Evolutionary conservation across 2,888 invertebrate genomes (phyloP).

Genomic region (Eupithecia subfuscata): DNA sequence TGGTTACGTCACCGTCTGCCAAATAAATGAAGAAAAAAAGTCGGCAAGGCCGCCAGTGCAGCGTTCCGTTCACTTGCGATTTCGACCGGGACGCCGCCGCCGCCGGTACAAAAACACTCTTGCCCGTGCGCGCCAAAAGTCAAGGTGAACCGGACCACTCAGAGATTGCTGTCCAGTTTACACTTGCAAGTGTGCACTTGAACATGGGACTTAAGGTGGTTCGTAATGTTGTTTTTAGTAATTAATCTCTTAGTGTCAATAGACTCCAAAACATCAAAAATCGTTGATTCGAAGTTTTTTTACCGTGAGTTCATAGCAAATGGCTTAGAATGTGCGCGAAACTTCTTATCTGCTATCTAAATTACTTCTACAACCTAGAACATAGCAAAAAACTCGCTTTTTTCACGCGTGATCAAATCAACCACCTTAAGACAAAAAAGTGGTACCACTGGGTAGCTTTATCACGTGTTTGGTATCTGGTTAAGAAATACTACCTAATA

Average conservation of each 20-base stretch:
- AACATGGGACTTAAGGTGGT: neutral
- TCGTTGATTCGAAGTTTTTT: too few species aligned
- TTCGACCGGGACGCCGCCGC: conserved; percentile 62
- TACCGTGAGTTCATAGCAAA: too few species aligned
- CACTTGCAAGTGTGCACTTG: conserved; percentile 21
- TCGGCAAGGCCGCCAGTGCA: conserved; percentile 71
- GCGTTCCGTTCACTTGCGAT: conserved; percentile 77
- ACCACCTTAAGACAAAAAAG: too few species aligned
- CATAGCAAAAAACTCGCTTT: too few species aligned
- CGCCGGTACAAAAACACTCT: conserved; percentile 53
- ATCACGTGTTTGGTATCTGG: neutral
- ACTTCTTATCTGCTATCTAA: too few species aligned
- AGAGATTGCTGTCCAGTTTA: conserved; percentile 39
- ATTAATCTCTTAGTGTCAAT: too few species aligned
- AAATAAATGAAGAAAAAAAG: conserved; percentile 71
- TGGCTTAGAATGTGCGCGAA: too few species aligned
- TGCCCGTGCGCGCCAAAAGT: conserved; percentile 65
- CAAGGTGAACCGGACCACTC: conserved; percentile 72
- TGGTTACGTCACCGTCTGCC: conserved; percentile 72
- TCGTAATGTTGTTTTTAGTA: too few species aligned
- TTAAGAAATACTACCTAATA: neutral
- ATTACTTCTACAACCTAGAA: too few species aligned
- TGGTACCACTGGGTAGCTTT: neutral
- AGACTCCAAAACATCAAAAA: too few species aligned
- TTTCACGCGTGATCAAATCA: too few species aligned